Base-by-base conservation (phyloP, 2,797 vertebrate genomes). In the Pelochelys cantorii region DNA sequence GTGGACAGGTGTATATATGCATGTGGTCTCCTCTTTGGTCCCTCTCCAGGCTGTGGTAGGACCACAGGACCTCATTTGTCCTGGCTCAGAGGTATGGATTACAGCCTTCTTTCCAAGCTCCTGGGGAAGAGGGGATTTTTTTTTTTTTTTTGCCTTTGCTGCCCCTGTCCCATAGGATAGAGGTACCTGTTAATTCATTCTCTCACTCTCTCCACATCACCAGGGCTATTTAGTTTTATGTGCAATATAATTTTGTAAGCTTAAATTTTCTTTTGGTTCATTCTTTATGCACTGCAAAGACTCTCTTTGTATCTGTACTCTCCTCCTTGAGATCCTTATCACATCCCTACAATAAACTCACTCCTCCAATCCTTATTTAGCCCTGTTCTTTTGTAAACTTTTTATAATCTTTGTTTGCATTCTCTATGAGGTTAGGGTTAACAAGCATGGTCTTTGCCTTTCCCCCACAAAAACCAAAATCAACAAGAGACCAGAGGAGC, bases 131-230 rank as follows among this genome's bases (percentile, higher is more conserved):
- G 81, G 62, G 84, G 85, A 90, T 89, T 31, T 14, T 93, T 92
- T 84, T 79, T 96, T 79, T 88, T 96, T 94, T n/a, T n/a, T 18
- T 78, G 15, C 75, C 80, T 54, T 88, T 77, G 57, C 15, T 18
- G 80, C 95, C 86, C 85, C 29, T 31, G 60, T 31, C 29, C 60
- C 60, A 62, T 62, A 62, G 29, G 5, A 85, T 88, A 87, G 34
- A 37, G 68, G 20, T 27, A 10, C 59, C 27, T 27, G 90, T 84
- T 88, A 22, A 29, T 93, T 14, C 59, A 80, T 91, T 87, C 54
- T 48, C 12, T 80, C 6, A 48, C 42, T 62, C 7, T 31, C 27
- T 15, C 60, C 13, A 62, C 0, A 37, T 37, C 20, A 71, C 18
- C 20, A 23, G 18, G n/a, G 20, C 68, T 71, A 37, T 37, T 29